A percentile compares a stretch with the other conserved stretches of the same genome.
Conservation (phyloP, 2,113 vertebrate species). For the Reinhardtius hippoglossoides region DNA sequence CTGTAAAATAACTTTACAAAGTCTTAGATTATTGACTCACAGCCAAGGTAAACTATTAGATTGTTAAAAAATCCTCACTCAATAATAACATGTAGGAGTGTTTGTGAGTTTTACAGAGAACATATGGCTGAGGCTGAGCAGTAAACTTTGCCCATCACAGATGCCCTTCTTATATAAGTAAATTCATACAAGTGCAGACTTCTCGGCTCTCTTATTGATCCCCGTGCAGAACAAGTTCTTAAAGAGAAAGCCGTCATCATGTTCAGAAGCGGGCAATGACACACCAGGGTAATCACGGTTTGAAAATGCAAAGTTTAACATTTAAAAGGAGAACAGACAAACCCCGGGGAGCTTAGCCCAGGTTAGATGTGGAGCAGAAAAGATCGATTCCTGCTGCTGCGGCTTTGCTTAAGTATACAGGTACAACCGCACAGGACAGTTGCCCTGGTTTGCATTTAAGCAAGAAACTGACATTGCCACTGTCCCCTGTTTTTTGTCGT, state of each 20-base stretch:
- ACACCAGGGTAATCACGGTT: constrained; percentile 63
- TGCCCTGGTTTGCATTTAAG: constrained; percentile 44
- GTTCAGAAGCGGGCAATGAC: constrained; percentile 41
- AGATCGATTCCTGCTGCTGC: constrained; percentile 61
- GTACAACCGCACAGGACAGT: constrained; percentile 40
- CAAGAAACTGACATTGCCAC: constrained; percentile 52
- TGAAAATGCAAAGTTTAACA: constrained; percentile 77
- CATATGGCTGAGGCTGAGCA: constrained; percentile 9
- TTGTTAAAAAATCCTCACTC: no score
- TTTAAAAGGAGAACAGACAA: constrained; percentile 71
- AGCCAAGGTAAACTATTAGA: no score
- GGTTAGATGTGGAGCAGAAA: constrained; percentile 61
- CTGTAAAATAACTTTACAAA: background rate
- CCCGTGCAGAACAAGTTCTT: constrained; percentile 31
- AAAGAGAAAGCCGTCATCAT: constrained; percentile 35
- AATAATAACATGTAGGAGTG: no score
- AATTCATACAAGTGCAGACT: constrained; percentile 31
- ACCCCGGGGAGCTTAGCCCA: constrained; percentile 33
- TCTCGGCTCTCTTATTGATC: constrained; percentile 55
- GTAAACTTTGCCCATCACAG: background rate
- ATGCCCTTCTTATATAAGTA: constrained; percentile 34
- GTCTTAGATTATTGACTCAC: background rate
- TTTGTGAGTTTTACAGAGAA: background rate
- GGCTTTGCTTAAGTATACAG: constrained; percentile 45
- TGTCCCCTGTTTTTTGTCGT: constrained; percentile 36